Conservation (phyloP, 1,140 invertebrate species). For the Drosophila leontia region DNA sequence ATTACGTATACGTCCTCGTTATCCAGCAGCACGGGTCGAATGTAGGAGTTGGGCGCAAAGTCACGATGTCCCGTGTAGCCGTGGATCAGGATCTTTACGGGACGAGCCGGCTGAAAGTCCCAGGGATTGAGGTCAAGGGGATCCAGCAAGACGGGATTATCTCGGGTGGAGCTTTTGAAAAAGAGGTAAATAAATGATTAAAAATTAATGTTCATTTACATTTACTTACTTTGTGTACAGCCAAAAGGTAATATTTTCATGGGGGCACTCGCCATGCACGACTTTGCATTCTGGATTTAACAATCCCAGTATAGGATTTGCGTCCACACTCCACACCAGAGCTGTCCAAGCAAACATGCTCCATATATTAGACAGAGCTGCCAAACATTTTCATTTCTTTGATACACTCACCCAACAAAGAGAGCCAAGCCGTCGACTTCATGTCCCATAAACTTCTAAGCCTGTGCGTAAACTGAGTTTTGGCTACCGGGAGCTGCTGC, state of each 20-base stretch:
- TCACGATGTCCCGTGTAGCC: slow-evolving; percentile 88
- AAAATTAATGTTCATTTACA: background rate
- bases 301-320: slow-evolving; percentile 61
- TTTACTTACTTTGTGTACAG: slow-evolving; percentile 86
- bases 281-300: slow-evolving; percentile 71
- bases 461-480: slow-evolving; percentile 43
- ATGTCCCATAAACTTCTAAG: slow-evolving; percentile 51
- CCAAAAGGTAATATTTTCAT: slow-evolving; percentile 87
- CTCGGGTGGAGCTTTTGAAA: slow-evolving; percentile 73
- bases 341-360: slow-evolving; percentile 9
- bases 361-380: background rate
- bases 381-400: background rate
- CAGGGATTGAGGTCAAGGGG: slow-evolving; percentile 84
- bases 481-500: slow-evolving; percentile 42
- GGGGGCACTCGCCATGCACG: slow-evolving; percentile 85
- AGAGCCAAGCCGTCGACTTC: slow-evolving; percentile 32
- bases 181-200: background rate
- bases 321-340: background rate
- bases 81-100: slow-evolving; percentile 88
- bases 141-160: slow-evolving; percentile 85
- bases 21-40: slow-evolving; percentile 86
- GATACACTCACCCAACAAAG: slow-evolving; percentile 47
- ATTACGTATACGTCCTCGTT: slow-evolving; percentile 87
- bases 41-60: slow-evolving; percentile 87
- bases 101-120: slow-evolving; percentile 85